These are phyloP conservation scores for Synanthedon formicaeformis DNA, from an alignment of 2,888 invertebrate genomes.

Conservation along the genomic window DNA sequence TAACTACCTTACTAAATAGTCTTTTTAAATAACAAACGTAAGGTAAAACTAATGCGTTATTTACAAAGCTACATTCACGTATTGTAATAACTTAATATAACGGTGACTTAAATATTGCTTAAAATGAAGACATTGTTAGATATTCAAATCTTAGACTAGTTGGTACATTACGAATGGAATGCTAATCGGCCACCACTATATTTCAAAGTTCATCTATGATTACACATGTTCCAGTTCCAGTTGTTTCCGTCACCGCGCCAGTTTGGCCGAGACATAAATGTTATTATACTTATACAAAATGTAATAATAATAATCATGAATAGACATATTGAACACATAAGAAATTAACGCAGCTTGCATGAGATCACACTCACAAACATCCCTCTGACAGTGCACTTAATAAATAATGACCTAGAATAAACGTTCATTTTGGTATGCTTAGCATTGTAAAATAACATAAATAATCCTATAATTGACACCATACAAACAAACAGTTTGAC, in stretches of 20 bases:
- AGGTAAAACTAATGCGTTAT: constrained; percentile 25
- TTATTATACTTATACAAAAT: no score
- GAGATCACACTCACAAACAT: constrained; percentile 50
- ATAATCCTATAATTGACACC: neutral
- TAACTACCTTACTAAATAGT: neutral
- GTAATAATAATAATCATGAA: no score
- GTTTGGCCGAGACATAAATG: no score
- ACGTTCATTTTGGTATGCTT: constrained; percentile 62
- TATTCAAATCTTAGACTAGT: constrained; percentile 53
- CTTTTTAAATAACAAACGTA: constrained; percentile 1
- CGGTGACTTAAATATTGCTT: constrained; percentile 17
- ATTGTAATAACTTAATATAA: constrained; percentile 29
- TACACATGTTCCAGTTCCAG: no score
- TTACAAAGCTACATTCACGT: constrained; percentile 38
- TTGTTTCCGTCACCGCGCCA: no score
- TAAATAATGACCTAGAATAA: constrained; percentile 64
- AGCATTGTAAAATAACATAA: neutral
- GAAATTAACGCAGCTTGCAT: constrained; percentile 8
- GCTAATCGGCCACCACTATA: constrained; percentile 12
- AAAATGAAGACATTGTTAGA: constrained; percentile 1
- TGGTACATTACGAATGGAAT: constrained; percentile 48
- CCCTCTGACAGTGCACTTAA: constrained; percentile 40
- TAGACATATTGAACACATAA: constrained; percentile 13
- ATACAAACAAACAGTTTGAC: constrained; percentile 25
- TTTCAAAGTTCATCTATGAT: no score